Evolutionary conservation across 1,140 invertebrate species (phyloP), one percentile per base, ranked within the genome.

Genomic region (Cepaea nemoralis): DNA sequence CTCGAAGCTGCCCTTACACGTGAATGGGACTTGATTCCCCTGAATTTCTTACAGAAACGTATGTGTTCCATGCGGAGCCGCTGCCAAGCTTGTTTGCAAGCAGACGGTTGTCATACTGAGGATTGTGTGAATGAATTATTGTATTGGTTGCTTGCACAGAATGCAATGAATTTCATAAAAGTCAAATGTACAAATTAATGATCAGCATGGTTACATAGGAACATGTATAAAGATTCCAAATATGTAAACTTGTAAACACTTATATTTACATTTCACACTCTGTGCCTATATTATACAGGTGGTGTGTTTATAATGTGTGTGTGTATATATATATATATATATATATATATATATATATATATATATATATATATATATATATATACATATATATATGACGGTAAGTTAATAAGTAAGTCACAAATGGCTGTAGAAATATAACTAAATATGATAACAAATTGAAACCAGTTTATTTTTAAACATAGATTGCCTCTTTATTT

Each of bases 71-170:
- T 55, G 50, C 50, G 50, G 50, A 55, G 50, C n/a, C 50, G 50
- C 50, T 55, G 50, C 50, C 50, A 55, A 55, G 50, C 50, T 55
- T 55, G 50, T 55, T 55, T 55, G 50, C 50, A 55, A 55, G 50
- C 19, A 55, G n/a, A 55, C 50, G 50, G 50, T 55, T 14, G 50
- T 22, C 50, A 55, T 55, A 55, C 50, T 55, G 50, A 55, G 50
- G 22, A 55, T 55, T 10, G 50, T 55, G 50, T 55, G 22, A 55
- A 14, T 55, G 50, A 55, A 55, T 55, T 55, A 22, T 55, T 5
- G 19, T 55, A 55, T 55, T 55, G 50, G 50, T 55, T 55, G 50
- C 50, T 2, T 55, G 50, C 19, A 55, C 50, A 55, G 22, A 55
- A 55, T 55, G 50, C 50, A 55, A 55, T 55, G 8, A 55, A 55